Conservation (phyloP, 2,888 invertebrate genomes). For the Cheilosia pagana region DNA sequence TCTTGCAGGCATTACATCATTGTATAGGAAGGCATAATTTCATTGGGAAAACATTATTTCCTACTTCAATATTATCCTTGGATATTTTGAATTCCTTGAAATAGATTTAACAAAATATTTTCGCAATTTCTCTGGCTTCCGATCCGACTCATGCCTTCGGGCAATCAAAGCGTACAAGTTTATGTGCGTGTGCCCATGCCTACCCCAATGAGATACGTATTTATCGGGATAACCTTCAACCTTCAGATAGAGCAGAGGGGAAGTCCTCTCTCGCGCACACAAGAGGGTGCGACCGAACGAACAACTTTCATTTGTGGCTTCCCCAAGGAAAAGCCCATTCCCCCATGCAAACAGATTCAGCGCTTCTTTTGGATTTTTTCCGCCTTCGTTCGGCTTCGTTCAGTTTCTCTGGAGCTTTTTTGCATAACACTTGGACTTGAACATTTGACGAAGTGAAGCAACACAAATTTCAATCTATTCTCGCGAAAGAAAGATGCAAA, state of each 20-base stretch:
- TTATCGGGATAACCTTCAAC: constrained; percentile 59
- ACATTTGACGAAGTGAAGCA: constrained; percentile 7
- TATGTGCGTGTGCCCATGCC: constrained; percentile 54
- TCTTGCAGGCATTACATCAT: background rate
- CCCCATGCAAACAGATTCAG: constrained; percentile 50
- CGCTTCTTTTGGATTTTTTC: constrained; percentile 20
- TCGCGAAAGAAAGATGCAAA: constrained; percentile 45
- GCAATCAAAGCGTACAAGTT: constrained; percentile 55
- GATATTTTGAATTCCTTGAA: constrained; percentile 45
- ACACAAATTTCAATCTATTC: constrained; percentile 29
- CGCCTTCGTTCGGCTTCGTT: too few relatives aligned
- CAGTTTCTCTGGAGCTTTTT: constrained; percentile 32
- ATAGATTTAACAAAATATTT: constrained; percentile 51
- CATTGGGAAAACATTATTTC: constrained; percentile 17
- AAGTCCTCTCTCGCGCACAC: background rate
- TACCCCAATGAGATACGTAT: constrained; percentile 63
- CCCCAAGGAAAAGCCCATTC: constrained; percentile 27
- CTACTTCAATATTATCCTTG: constrained; percentile 11
- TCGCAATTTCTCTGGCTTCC: constrained; percentile 20
- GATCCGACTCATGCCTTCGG: constrained; percentile 24
- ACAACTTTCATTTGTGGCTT: constrained; percentile 4
- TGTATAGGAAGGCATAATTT: constrained; percentile 7
- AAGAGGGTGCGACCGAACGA: constrained; percentile 3
- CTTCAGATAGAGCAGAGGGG: constrained; percentile 5
- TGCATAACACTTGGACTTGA: background rate